Percentiles rank a stretch among this genome's conserved stretches.
These are phyloP conservation scores for Pygmarrhopalites habei DNA, from an alignment of 1,140 invertebrate genomes.

Conservation along the genomic window DNA sequence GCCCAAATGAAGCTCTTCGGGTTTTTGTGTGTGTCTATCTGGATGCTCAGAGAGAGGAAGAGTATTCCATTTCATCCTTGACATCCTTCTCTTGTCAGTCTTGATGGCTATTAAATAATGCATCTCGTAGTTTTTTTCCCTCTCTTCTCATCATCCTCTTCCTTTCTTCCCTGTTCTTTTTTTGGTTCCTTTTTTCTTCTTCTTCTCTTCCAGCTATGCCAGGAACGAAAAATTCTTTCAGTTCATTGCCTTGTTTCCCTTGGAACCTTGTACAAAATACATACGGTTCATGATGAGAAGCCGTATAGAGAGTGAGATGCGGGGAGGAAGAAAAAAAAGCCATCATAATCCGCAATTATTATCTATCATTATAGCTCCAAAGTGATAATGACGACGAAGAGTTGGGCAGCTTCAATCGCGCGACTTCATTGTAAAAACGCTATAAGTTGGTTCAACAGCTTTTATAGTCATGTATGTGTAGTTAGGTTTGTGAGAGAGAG, in stretches of 20 bases:
- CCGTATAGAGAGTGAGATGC: too few species aligned
- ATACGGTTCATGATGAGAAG: too few species aligned
- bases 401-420: too few species aligned
- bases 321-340: too few species aligned
- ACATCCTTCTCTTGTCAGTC: conserved; percentile 12
- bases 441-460: too few species aligned
- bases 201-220: conserved; percentile 10
- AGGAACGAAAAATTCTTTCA: conserved; percentile 4
- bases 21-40: not conserved
- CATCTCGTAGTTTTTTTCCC: conserved; percentile 1
- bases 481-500: too few species aligned
- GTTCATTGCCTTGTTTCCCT: not conserved
- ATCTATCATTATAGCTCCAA: too few species aligned
- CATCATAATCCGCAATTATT: too few species aligned
- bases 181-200: conserved; percentile 7
- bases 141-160: not conserved
- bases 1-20: not conserved
- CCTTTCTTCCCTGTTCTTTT: conserved; percentile 10
- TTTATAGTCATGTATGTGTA: too few species aligned
- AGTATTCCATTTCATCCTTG: conserved; percentile 14
- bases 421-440: too few species aligned
- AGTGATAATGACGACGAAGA: too few species aligned
- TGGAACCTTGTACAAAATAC: not conserved
- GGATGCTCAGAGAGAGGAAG: not conserved
- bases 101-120: conserved; percentile 20